Evolutionary conservation across 2,888 invertebrate species (phyloP), one percentile per base, ranked within the genome.

Genomic region (Vannuccia rotundouncinata): DNA sequence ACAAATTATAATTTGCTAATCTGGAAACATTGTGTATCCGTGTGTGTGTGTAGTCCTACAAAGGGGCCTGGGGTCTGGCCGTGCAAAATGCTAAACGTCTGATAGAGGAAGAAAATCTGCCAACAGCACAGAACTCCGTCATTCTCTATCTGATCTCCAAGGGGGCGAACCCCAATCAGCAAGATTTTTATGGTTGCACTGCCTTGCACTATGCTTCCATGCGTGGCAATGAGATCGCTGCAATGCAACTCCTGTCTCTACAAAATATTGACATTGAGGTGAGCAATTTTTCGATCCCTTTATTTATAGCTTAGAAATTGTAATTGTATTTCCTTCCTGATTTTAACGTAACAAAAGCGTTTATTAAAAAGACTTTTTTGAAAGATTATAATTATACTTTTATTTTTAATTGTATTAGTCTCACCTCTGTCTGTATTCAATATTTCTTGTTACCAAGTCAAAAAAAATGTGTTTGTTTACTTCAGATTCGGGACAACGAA

Each of bases 201-300:
- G 94, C 95, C 0, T 90, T 95, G 27, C 95, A 95, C 88, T 90
- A 94, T 83, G 93, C 94, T 77, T 92, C 93, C 81, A 91, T 92
- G 86, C 91, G 92, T 17, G 93, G 93, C 27, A 92, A 92, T 84
- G 90, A 91, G 60, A 91, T 92, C 82, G 92, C 93, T 82, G 90
- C 92, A 0, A 91, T 91, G 84, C 88, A 92, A 59, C 89, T 95
- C 74, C 86, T 78, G 60, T 29, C n/a, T 30, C 13, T 77, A 2
- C 17, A 29, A 79, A 92, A 91, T 25, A 92, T 92, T 0, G 90
- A 91, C 84, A 91, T 93, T 0, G 91, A 92, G 85, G 88, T 88
- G 82, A 82, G 82, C 31, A 17, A 45, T n/a, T n/a, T n/a, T n/a
- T n/a, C n/a, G n/a, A n/a, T n/a, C n/a, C n/a, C n/a, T n/a, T n/a